Evolutionary conservation across 1,140 invertebrate species (phyloP), one percentile per base, ranked within the genome.

Genomic region (Caenorhabditis tropicalis): DNA sequence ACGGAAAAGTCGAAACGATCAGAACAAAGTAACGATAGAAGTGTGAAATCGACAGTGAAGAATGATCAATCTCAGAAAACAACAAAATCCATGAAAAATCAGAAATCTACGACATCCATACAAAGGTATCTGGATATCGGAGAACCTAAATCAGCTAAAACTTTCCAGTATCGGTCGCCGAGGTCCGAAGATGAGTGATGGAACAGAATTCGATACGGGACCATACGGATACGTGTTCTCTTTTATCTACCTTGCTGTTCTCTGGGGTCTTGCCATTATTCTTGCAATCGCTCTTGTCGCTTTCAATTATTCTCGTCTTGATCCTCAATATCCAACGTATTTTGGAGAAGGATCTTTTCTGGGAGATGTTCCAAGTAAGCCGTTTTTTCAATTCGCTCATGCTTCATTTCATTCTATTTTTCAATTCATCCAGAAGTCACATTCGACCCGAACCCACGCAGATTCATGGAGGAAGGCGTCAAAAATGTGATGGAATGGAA

Each of bases 301-400:
- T 15, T 74, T 74, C 36, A 39, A 74, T 12, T 74, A 43, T 43
- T 74, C 33, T 74, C 65, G 65, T 24, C 65, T 74, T 10, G 65
- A 74, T 46, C 65, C 36, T 10, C 65, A 74, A 43, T 56, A 31
- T 53, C 81, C 81, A 21, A 56, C 39, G 6, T 82, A 82, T 39
- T 82, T 46, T 36, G 81, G 81, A 1, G 21, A 46, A 33, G 81
- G 48, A 43, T 82, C 81, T n/a, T 82, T 82, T 27, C 49, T 56
- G 10, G 81, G 81, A 31, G 81, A 53, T 56, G 48, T 33, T 56
- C 81, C 81, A 82, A 43, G 81, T 82, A 12, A 58, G 81, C 36
- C 33, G 2, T 24, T 74, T 12, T 2, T n/a, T 24, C 58, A 2
- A 3, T 65, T 19, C 5, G 31, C 12, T 15, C 24, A 27, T 4